Base-by-base conservation (phyloP, 2,888 invertebrate genomes). In the Ophioninae sp. region DNA sequence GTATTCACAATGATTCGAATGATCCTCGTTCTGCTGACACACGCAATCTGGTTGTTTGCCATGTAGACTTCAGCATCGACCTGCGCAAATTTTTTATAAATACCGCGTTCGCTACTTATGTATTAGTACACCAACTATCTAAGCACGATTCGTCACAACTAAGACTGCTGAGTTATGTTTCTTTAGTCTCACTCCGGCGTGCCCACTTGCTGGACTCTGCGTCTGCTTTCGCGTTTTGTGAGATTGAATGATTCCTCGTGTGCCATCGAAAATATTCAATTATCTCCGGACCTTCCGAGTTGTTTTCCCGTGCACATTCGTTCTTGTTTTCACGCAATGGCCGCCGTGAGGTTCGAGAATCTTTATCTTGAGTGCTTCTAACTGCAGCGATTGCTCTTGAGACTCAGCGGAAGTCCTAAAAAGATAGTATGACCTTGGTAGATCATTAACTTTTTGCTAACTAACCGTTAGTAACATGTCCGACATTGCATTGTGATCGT, bases 281-380 rank as follows among this genome's bases (percentile, higher is more conserved):
- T 10, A 72, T 59, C 10, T 57, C 50, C 21, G 41, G 50, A 62
- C 82, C 78, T 73, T 68, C 50, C 80, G 77, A 59, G 59, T 6
- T 44, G 7, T 62, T 65, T 21, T 50, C 21, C n/a, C 13, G 13
- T 1, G 61, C 56, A 23, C 23, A 8, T 56, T 20, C 44, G 0
- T 56, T 23, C 21, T 23, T 23, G 23, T 20, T 21, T 21, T 10
- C 13, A 62, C 8, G 17, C 39, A 44, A 21, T 78, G 73, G n/a
- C 73, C 73, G 20, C 80, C 79, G 61, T 74, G 68, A 17, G 50
- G 44, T 17, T 83, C 79, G 72, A 70, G 7, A 13, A 83, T 79
- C 67, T 83, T 76, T 0, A 83, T 41, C 50, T 70, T 79, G 13
- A 80, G 59, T 20, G 70, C 75, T 17, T 83, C 76, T 8, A 72